These are phyloP conservation scores for Ceyx melanurus DNA, from an alignment of 2,113 vertebrate genomes.

Conservation along the genomic window DNA sequence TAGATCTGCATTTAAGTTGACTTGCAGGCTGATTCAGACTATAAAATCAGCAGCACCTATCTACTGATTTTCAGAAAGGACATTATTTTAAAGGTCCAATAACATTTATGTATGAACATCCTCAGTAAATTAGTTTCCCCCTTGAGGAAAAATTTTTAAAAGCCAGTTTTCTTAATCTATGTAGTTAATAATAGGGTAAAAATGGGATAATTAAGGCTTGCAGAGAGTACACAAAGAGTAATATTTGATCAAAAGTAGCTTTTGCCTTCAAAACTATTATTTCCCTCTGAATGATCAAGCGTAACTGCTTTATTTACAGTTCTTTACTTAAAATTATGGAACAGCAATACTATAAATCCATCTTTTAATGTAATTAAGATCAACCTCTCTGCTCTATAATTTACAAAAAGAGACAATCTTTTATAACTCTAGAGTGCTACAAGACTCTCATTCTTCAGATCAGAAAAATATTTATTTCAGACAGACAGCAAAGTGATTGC, in stretches of 20 bases:
- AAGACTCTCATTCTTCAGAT: slow-evolving; percentile 43
- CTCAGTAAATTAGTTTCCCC: neutral
- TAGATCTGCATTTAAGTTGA: neutral
- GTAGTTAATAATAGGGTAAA: neutral
- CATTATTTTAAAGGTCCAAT: neutral
- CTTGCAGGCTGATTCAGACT: neutral
- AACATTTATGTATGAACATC: neutral
- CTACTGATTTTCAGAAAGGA: neutral
- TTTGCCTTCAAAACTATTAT: neutral
- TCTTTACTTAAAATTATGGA: neutral
- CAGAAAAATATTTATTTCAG: slow-evolving; percentile 62
- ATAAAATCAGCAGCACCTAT: neutral
- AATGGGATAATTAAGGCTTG: neutral
- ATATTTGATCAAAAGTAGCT: neutral
- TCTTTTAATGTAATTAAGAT: slow-evolving; percentile 35
- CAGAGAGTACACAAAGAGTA: neutral
- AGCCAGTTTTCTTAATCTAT: neutral
- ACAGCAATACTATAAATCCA: neutral
- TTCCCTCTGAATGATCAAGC: neutral
- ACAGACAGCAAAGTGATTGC: slow-evolving; percentile 22
- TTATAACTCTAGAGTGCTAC: neutral
- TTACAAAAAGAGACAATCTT: slow-evolving; percentile 36
- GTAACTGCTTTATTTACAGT: neutral
- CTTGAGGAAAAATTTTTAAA: neutral
- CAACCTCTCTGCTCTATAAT: neutral